Evolutionary conservation across 1,140 invertebrate species (phyloP).

Genomic region (Himalopsyche phryganea): DNA sequence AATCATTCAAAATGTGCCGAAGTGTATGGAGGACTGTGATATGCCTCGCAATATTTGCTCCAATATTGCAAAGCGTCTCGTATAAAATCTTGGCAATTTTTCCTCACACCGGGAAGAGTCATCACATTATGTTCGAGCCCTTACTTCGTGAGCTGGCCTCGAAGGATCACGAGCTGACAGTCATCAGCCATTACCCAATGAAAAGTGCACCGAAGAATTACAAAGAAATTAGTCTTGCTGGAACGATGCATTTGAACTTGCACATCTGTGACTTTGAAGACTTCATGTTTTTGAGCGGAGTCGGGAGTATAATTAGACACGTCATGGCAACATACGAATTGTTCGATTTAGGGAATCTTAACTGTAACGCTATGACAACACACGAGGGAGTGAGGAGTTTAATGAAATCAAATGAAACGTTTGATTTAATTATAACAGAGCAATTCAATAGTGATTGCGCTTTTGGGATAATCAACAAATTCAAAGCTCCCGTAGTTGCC

Average conservation of each 20-base stretch:
- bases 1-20: too few species aligned
- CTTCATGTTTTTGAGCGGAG: conserved; percentile 20
- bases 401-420: conserved; percentile 45
- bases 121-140: conserved; percentile 65
- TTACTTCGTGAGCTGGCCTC: conserved; percentile 58
- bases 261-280: conserved; percentile 28
- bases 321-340: conserved; percentile 27
- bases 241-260: conserved; percentile 23
- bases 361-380: conserved; percentile 46
- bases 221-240: conserved; percentile 45
- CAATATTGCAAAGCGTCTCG: too few species aligned
- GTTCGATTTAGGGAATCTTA: conserved; percentile 26
- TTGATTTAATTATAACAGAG: conserved; percentile 63
- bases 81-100: conserved; percentile 59
- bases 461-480: conserved; percentile 55
- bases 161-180: conserved; percentile 65
- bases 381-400: conserved; percentile 46
- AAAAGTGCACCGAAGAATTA: conserved; percentile 48
- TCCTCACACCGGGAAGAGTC: conserved; percentile 65
- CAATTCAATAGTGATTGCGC: conserved; percentile 65
- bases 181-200: conserved; percentile 60
- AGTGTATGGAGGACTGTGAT: too few species aligned
- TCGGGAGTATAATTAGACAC: conserved; percentile 15
- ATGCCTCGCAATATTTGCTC: too few species aligned
- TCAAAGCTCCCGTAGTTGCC: conserved; percentile 58